Conservation (phyloP, 64 coral and sea anemone species). For the Montipora sp. region DNA sequence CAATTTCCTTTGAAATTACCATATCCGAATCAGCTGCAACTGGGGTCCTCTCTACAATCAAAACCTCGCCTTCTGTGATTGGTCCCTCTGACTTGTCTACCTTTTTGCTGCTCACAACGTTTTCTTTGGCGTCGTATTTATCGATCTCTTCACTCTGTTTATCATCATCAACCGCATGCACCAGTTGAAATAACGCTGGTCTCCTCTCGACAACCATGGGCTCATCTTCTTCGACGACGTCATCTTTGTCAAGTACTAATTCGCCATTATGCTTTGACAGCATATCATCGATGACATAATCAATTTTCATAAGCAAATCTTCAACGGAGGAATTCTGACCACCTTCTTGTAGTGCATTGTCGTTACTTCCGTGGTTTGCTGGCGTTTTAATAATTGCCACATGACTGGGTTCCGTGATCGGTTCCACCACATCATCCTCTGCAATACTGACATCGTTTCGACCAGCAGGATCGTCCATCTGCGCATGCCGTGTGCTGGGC, state of each 20-base stretch:
- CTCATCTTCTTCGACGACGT: not conserved
- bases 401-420: not conserved
- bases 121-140: not conserved
- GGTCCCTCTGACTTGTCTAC: not conserved
- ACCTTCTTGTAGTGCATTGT: not conserved
- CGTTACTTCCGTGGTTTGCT: conserved; percentile 1
- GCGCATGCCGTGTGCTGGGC: not conserved
- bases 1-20: not conserved
- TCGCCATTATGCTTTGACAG: not conserved
- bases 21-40: not conserved
- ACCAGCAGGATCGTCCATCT: not conserved
- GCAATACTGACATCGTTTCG: not conserved
- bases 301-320: conserved; percentile 1
- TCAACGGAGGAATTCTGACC: not conserved
- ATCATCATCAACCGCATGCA: not conserved
- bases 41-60: not conserved
- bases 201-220: conserved; percentile 1
- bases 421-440: not conserved
- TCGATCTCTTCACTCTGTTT: not conserved
- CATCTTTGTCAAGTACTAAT: not conserved
- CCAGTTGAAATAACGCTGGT: not conserved
- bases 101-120: not conserved
- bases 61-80: not conserved
- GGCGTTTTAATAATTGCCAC: not conserved
- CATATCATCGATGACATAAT: not conserved